Percentiles rank a stretch among this genome's conserved stretches.
Evolutionary conservation across 2,113 vertebrate genomes (phyloP).

Genomic region (Vombatus ursinus): DNA sequence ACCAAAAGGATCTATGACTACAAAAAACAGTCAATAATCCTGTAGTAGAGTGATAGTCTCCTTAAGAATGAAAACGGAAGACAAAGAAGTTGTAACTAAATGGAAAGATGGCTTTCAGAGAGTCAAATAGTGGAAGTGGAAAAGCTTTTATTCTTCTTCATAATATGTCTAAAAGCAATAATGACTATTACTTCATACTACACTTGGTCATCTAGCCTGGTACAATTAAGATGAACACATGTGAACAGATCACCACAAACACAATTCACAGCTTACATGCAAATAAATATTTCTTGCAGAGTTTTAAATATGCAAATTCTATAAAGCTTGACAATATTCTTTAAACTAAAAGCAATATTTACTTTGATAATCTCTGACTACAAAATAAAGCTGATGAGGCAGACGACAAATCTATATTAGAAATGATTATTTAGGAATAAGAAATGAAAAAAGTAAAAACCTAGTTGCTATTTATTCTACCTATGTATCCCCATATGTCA

Average conservation of each 20-base stretch:
- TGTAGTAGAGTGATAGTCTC: not conserved
- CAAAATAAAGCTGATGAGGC: not conserved
- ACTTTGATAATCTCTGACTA: not conserved
- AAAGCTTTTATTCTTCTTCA: not conserved
- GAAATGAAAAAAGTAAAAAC: not conserved
- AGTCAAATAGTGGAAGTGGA: not conserved
- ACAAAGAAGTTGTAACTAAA: not conserved
- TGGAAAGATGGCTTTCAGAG: not conserved
- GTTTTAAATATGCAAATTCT: not conserved
- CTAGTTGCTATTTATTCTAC: not conserved
- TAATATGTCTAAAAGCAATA: not conserved
- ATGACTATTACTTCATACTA: not conserved
- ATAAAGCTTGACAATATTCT: not conserved
- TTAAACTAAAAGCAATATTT: not conserved
- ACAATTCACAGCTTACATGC: not conserved
- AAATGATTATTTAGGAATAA: not conserved
- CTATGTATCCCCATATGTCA: not conserved
- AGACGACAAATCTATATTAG: not conserved
- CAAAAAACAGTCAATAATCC: not conserved
- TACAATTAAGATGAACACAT: not conserved
- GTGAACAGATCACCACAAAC: not conserved
- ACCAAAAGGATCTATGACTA: not conserved
- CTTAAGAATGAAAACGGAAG: not conserved
- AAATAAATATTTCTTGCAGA: not conserved
- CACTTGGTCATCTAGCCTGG: not conserved